phyloP scores from a whole-genome alignment of 2,888 invertebrate species.

The Drosophila pegasa region DNA sequence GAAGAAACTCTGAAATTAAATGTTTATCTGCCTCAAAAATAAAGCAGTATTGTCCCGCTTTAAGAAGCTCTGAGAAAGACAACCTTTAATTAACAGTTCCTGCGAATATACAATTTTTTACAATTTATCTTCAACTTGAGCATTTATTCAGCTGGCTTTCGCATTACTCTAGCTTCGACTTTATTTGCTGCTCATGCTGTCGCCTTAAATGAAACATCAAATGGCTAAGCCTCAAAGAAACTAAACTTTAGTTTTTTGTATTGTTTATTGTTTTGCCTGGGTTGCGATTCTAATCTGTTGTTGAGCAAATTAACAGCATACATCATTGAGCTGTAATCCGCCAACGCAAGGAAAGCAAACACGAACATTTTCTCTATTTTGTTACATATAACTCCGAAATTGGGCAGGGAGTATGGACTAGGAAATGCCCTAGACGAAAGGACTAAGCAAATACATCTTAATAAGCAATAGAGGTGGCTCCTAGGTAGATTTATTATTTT shows the following conservation, averaged over 20 bases:
- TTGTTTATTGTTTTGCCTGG: background rate
- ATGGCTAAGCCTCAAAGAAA: background rate
- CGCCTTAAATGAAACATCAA: constrained; percentile 12
- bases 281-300: constrained; percentile 32
- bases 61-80: no score
- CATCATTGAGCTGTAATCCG: constrained; percentile 60
- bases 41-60: no score
- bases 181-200: background rate
- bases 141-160: background rate
- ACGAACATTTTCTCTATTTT: constrained; percentile 16
- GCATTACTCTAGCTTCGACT: background rate
- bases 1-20: no score
- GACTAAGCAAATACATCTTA: background rate
- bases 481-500: background rate
- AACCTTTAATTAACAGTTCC: no score
- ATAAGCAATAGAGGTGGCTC: background rate
- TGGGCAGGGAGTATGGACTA: constrained; percentile 4
- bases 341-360: constrained; percentile 9
- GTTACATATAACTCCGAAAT: background rate
- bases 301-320: constrained; percentile 66
- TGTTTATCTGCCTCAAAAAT: no score
- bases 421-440: constrained; percentile 9
- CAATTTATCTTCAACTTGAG: background rate
- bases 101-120: no score
- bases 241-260: constrained; percentile 8